These are phyloP conservation scores for Aphrocallistes beatrix DNA, from an alignment of 37 sponge, comb jelly and placozoan species.

Conservation along the genomic window DNA sequence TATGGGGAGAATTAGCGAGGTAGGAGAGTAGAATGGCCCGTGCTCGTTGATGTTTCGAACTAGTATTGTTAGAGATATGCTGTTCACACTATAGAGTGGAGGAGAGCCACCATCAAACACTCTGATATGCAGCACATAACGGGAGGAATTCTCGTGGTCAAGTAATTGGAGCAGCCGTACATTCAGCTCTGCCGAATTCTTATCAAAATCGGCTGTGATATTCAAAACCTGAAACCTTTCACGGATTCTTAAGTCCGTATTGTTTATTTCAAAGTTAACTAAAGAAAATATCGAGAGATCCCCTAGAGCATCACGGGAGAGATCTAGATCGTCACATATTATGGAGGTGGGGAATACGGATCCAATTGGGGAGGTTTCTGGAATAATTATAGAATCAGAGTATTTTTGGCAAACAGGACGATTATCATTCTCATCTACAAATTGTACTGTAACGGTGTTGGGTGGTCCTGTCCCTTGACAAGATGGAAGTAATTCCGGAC, in stretches of 20 bases:
- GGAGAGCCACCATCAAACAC: background rate
- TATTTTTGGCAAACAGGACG: background rate
- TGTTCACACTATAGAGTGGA: background rate
- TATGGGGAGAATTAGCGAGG: background rate
- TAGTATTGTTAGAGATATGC: background rate
- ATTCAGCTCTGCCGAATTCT: background rate
- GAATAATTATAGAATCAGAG: background rate
- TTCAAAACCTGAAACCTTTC: background rate
- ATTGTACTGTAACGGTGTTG: too few relatives aligned
- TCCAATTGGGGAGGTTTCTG: background rate
- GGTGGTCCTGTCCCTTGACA: background rate
- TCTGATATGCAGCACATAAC: background rate
- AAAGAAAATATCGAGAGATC: too few relatives aligned
- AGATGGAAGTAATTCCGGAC: background rate
- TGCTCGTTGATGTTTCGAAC: background rate
- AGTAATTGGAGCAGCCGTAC: background rate
- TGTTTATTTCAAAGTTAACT: background rate
- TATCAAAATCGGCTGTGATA: too few relatives aligned
- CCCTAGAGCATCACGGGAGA: background rate
- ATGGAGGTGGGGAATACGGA: background rate
- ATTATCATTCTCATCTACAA: background rate
- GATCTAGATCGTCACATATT: background rate
- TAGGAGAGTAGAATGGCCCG: background rate
- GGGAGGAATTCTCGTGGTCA: background rate
- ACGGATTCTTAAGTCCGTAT: background rate